These are phyloP conservation scores for Stegostoma tigrinum DNA, from an alignment of 2,113 vertebrate species.

Conservation along the genomic window DNA sequence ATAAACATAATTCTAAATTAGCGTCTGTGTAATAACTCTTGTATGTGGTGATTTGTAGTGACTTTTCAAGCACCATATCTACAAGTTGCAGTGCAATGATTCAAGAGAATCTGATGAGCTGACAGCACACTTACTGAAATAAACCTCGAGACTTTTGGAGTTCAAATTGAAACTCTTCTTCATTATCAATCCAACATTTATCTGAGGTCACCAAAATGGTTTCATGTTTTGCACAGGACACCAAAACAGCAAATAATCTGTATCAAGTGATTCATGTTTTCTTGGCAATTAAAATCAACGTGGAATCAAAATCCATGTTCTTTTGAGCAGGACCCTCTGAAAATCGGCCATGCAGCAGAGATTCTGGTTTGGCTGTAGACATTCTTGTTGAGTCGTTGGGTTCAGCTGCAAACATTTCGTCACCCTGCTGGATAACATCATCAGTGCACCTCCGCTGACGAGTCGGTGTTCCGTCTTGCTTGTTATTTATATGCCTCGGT, in stretches of 20 bases:
- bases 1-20: background rate
- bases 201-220: background rate
- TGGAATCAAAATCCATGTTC: background rate
- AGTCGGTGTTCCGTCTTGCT: too few relatives aligned
- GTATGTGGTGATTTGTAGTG: background rate
- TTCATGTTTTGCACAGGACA: background rate
- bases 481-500: too few relatives aligned
- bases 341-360: background rate
- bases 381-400: too few relatives aligned
- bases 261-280: background rate
- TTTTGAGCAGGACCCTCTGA: background rate
- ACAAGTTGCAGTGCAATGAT: background rate
- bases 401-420: too few relatives aligned
- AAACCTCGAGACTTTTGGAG: background rate
- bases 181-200: background rate
- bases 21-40: background rate
- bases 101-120: background rate
- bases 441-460: too few relatives aligned
- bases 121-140: background rate
- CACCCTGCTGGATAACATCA: too few relatives aligned
- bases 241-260: background rate
- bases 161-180: background rate
- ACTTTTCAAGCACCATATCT: background rate
- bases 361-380: background rate
- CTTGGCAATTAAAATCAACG: background rate